phyloP scores from a whole-genome alignment of 2,888 invertebrate genomes.

The Chorisops tibialis region DNA sequence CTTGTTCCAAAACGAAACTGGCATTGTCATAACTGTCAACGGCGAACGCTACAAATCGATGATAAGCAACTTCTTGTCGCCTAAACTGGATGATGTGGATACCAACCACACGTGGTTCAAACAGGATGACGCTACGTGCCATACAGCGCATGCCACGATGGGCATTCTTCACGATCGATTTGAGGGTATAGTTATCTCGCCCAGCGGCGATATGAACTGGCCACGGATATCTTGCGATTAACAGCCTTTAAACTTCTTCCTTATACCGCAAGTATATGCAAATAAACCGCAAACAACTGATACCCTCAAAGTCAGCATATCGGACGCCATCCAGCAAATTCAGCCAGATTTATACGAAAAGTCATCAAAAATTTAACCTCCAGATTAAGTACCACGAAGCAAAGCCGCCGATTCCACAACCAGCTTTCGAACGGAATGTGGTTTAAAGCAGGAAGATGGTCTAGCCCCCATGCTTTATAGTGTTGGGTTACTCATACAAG shows the following conservation, averaged over 20 bases:
- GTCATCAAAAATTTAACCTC: conserved; percentile 39
- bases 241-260: not conserved
- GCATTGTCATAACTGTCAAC: no score
- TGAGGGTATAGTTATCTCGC: not conserved
- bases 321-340: conserved; percentile 38
- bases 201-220: not conserved
- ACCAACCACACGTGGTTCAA: not conserved
- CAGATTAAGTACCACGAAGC: conserved; percentile 32
- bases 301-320: conserved; percentile 37
- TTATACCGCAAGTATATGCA: conserved; percentile 16
- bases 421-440: no score
- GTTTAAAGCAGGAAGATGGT: no score
- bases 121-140: no score
- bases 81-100: no score
- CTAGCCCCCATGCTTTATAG: no score
- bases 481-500: no score
- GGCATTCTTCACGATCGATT: not conserved
- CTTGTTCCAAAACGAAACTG: no score
- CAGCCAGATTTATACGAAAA: conserved; percentile 39
- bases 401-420: no score
- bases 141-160: not conserved
- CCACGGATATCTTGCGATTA: not conserved
- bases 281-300: conserved; percentile 37
- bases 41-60: no score
- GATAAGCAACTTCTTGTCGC: no score